phyloP scores from a whole-genome alignment of 2,113 vertebrate genomes.

The Aspiorhynchus laticeps region DNA sequence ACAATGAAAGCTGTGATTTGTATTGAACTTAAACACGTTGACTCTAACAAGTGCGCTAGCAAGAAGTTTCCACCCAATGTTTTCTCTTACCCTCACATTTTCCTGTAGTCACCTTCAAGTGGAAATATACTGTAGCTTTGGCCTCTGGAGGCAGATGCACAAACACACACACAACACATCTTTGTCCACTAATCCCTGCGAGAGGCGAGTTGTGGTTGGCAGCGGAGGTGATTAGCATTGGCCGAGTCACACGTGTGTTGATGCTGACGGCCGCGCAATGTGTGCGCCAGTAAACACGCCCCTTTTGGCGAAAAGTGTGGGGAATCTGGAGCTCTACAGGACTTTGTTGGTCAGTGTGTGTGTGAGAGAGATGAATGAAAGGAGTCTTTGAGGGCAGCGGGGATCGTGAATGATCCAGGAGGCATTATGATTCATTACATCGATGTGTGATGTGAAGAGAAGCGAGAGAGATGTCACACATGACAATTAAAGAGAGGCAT shows the following conservation, averaged over 20 bases:
- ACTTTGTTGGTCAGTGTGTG: constrained; percentile 43
- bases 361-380: constrained; percentile 30
- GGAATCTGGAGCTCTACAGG: neutral
- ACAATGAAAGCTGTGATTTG: neutral
- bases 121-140: constrained; percentile 49
- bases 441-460: constrained; percentile 13
- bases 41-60: neutral
- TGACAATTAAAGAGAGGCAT: constrained; percentile 69
- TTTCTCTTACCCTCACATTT: neutral
- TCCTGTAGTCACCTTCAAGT: constrained; percentile 17
- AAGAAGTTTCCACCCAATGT: neutral
- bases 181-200: constrained; percentile 23
- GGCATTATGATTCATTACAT: constrained; percentile 57
- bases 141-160: neutral
- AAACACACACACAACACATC: neutral
- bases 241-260: constrained; percentile 37
- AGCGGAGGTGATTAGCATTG: constrained; percentile 50
- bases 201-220: constrained; percentile 45
- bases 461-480: constrained; percentile 58
- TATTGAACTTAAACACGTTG: neutral
- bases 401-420: constrained; percentile 40
- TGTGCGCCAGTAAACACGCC: constrained; percentile 55
- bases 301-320: constrained; percentile 42
- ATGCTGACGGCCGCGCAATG: neutral
- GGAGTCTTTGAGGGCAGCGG: constrained; percentile 56